Evolutionary conservation across 2,888 invertebrate genomes (phyloP), one percentile per base, ranked within the genome.

Genomic region (Ephialtes manifestator): DNA sequence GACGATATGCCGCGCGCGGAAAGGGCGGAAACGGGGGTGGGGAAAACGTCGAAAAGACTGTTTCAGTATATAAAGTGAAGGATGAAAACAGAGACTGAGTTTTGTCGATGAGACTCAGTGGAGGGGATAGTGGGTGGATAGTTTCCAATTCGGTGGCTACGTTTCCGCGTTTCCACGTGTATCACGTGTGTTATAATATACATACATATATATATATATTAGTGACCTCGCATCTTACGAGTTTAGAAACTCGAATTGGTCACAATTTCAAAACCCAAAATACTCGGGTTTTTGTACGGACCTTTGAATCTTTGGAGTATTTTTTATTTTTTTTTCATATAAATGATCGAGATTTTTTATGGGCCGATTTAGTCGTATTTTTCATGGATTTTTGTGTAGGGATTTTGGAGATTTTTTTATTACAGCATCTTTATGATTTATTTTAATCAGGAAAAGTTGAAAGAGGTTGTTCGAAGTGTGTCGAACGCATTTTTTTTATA

Each of bases 21-120:
- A 86, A 88, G 86, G 88, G 86, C 74, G 70, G n/a, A 28, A 20
- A 77, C 70, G 87, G 82, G 86, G 88, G 83, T 68, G 87, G 87
- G 81, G 87, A 88, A 86, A 80, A 82, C 58, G 76, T 76, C 55
- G 63, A 78, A 81, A 75, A 70, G 74, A 79, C 53, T 39, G 15
- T 81, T 60, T 74, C 71, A 18, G 46, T 24, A 8, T 39, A 11
- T 77, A 65, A 63, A 31, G 63, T 46, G 48, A 39, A 63, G 48
- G 18, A 63, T 58, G 48, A 31, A 63, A 48, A 75, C 31, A 11
- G 48, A 18, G 63, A 63, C 48, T n/a, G 63, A 60, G 74, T 24
- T 28, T 55, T 18, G 51, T 51, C 51, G 51, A n/a, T 20, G 13
- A 43, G 8, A 7, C 7, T 11, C 28, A 20, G 65, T 48, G 72